Evolutionary conservation across 2,797 vertebrate genomes (phyloP), one percentile per base, ranked within the genome.

Genomic region (Peromyscus melanophrys): DNA sequence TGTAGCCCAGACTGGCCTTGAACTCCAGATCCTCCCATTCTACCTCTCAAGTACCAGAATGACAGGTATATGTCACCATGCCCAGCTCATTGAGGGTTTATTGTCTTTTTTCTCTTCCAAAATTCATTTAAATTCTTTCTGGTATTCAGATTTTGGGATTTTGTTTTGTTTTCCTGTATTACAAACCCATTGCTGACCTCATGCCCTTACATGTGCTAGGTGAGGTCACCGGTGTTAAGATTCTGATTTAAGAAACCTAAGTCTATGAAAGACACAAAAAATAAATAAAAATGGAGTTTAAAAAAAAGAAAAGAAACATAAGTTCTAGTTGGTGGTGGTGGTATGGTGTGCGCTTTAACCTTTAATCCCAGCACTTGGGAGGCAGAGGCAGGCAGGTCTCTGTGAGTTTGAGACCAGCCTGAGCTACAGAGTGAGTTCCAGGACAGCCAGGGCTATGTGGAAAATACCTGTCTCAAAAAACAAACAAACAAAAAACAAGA

Each of bases 211-310:
- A 89, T 10, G 34, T 76, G 37, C 55, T 61, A 61, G 19, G 29
- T 59, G 17, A 89, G 71, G 84, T 61, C 98, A 99, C 96, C 99
- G 99, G 97, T 99, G 99, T 94, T 99, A 99, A 96, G 99, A 99
- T 98, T 99, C 99, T 77, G 99, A 99, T 98, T 99, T 99, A 92
- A 99, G 98, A 95, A 98, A 43, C 73, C 6, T 8, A 76, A 76
- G 43, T 16, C 40, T 46, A 12, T 49, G 4, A 65, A 67, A 67
- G 29, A 67, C 63, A 67, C 63, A 67, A 16, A 67, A 29, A 34
- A 77, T 77, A 77, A 77, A 17, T 77, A 77, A 77, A 76, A 34
- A 46, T 46, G 46, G 6, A 67, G 63, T 31, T 65, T 29, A 31
- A 31, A 65, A 67, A 67, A 34, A 31, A 29, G 25, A 55, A 55